Evolutionary conservation across 2,797 vertebrate genomes (phyloP).

Genomic region (Spinus pinus): DNA sequence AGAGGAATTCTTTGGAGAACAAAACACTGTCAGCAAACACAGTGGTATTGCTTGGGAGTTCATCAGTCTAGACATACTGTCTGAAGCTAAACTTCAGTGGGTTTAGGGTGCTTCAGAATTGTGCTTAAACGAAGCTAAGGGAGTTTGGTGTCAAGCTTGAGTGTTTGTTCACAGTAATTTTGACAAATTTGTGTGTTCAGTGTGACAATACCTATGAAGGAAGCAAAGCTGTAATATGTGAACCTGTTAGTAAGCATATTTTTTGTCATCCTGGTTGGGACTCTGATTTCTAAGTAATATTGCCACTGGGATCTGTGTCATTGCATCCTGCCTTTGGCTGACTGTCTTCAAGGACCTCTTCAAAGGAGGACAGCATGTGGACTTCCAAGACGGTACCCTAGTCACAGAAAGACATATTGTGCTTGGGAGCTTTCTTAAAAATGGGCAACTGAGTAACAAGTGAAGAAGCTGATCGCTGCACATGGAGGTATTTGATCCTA

Average conservation of each 20-base stretch:
- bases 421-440: not conserved
- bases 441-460: not conserved
- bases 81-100: not conserved
- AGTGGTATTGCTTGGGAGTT: not conserved
- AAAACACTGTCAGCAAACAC: not conserved
- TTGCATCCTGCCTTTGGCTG: not conserved
- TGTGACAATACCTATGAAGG: not conserved
- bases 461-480: not conserved
- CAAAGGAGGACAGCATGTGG: not conserved
- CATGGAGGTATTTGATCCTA: accelerated
- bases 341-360: accelerated
- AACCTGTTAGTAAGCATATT: not conserved
- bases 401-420: not conserved
- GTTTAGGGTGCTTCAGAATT: not conserved
- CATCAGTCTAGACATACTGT: not conserved
- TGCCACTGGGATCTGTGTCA: not conserved
- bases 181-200: not conserved
- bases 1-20: not conserved
- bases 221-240: not conserved
- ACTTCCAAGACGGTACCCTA: not conserved
- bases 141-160: not conserved
- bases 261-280: not conserved
- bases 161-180: not conserved
- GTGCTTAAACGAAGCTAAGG: not conserved
- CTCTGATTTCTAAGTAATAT: not conserved